Evolutionary conservation across 2,113 vertebrate species (phyloP), one percentile per base, ranked within the genome.

Genomic region (Echinops telfairi): DNA sequence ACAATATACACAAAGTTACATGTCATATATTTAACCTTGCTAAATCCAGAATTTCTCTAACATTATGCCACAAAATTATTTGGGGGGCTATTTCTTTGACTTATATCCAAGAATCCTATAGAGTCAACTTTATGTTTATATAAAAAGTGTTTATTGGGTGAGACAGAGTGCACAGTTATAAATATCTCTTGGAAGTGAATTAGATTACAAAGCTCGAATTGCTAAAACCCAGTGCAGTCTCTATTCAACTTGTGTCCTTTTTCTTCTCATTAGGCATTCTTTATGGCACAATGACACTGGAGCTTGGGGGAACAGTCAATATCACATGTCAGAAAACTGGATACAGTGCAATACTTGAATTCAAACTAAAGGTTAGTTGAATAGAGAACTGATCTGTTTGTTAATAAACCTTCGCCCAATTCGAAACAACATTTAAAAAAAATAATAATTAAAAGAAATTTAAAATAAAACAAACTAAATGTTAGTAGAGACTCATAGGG

Each of bases 231-330:
- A 88, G 4, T 80, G 3, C 78, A 75, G 7, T 84, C 5, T 87
- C 36, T 53, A 11, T 68, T 36, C 57, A 85, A 60, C 33, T 16
- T 85, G 83, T 88, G 57, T 89, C 6, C 19, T 86, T 86, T 25
- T 95, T 31, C 86, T 73, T 92, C 76, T 27, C 75, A 87, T 70
- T 89, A 99, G 99, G 99, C 90, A 99, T 99, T 98, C 98, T 99
- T 36, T 99, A 99, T 75, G 99, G 99, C 68, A 99, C 99, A 92
- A 99, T 99, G 99, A 99, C 99, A 33, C 98, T 99, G 97, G 99
- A 99, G 94, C 98, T 99, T 95, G 99, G 99, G 0, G 99, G 99
- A 90, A 98, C 98, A 93, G 98, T 99, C 95, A 99, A 98, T 83
- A 99, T 99, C 76, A 98, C 98, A 1, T 99, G 99, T 98, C 99